These are phyloP conservation scores for Mugil cephalus DNA, from an alignment of 2,113 vertebrate genomes.

Conservation along the genomic window DNA sequence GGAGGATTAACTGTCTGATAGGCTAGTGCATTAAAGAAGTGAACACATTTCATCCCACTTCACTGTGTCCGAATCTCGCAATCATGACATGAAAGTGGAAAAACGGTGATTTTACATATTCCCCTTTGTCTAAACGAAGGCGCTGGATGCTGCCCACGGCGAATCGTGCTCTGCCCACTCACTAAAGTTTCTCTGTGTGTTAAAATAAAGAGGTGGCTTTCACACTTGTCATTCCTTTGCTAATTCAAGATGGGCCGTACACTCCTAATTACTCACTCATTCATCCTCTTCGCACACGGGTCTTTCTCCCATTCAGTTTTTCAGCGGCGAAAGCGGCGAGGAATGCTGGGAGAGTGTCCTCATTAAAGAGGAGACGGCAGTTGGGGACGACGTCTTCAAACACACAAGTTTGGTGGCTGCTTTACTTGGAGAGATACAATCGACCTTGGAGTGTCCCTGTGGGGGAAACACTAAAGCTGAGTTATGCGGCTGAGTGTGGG, in stretches of 20 bases:
- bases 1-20: too few relatives aligned
- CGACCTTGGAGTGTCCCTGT: constrained; percentile 69
- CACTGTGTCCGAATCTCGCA: not conserved
- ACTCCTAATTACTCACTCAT: constrained; percentile 75
- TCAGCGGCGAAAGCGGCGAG: constrained; percentile 35
- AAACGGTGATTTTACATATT: constrained; percentile 19
- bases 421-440: constrained; percentile 69
- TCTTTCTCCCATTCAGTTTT: constrained; percentile 46
- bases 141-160: constrained; percentile 35
- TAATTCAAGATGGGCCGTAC: constrained; percentile 64
- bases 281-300: constrained; percentile 67
- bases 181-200: constrained; percentile 47
- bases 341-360: constrained; percentile 65
- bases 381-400: constrained; percentile 67
- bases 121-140: constrained; percentile 32
- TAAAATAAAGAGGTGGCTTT: constrained; percentile 52
- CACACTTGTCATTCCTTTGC: constrained; percentile 72
- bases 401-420: constrained; percentile 57
- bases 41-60: too few relatives aligned
- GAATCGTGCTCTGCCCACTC: constrained; percentile 55
- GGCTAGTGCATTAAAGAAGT: too few relatives aligned
- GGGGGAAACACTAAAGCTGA: constrained; percentile 66
- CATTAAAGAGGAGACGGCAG: constrained; percentile 64
- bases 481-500: constrained; percentile 77
- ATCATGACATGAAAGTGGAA: not conserved